phyloP scores from a whole-genome alignment of 1,140 invertebrate species.

The Marisa cornuarietis region DNA sequence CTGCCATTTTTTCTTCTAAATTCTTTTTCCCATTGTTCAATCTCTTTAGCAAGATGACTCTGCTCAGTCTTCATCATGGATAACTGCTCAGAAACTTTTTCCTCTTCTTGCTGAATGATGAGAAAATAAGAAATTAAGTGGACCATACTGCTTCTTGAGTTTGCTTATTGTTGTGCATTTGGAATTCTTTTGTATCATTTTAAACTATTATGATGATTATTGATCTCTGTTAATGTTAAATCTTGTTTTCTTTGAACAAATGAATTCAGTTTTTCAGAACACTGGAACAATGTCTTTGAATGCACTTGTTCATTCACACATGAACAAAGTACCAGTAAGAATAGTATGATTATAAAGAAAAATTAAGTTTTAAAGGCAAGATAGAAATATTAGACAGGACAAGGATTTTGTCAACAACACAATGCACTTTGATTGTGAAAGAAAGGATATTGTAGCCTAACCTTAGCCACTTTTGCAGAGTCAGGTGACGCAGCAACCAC shows the following conservation, averaged over 20 bases:
- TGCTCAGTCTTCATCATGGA: constrained; percentile 54
- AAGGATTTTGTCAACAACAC: neutral
- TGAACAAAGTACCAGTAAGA: neutral
- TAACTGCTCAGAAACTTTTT: constrained; percentile 33
- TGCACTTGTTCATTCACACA: neutral
- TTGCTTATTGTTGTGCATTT: neutral
- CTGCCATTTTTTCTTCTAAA: constrained; percentile 56
- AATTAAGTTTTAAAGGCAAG: neutral
- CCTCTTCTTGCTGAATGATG: too few species aligned
- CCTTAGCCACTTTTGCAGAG: constrained; percentile 39
- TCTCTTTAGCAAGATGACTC: constrained; percentile 46
- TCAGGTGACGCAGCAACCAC: constrained; percentile 34
- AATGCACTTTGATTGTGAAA: too few species aligned
- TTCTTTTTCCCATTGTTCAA: constrained; percentile 55
- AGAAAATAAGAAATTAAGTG: too few species aligned
- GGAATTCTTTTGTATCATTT: too few species aligned
- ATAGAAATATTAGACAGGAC: neutral
- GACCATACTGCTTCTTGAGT: neutral
- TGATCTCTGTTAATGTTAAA: too few species aligned
- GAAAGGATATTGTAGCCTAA: constrained; percentile 4
- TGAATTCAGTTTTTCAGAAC: too few species aligned
- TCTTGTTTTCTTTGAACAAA: too few species aligned
- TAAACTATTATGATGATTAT: too few species aligned
- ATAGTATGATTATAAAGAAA: neutral
- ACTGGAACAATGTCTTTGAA: too few species aligned